Evolutionary conservation across 2,113 vertebrate species (phyloP).

Genomic region (Scomber japonicus): DNA sequence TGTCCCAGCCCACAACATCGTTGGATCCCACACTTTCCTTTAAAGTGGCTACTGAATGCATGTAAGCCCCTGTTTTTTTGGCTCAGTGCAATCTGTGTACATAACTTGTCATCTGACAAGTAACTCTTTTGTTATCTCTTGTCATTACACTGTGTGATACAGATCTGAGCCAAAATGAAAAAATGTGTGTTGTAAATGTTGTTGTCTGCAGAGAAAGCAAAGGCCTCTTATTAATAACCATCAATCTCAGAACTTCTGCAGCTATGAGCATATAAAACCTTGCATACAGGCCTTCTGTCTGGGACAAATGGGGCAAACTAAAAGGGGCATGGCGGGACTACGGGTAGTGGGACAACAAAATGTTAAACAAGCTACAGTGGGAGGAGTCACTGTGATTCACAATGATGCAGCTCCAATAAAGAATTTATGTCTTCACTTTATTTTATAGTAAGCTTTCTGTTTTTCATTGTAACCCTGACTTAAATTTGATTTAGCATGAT

Average conservation of each 20-base stretch:
- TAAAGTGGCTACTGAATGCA: not conserved
- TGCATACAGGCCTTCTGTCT: constrained; percentile 43
- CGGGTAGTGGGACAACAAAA: constrained; percentile 13
- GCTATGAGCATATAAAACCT: constrained; percentile 33
- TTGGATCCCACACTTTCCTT: constrained; percentile 31
- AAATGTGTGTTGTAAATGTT: not conserved
- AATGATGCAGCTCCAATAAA: constrained; percentile 20
- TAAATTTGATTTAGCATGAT: constrained; percentile 30
- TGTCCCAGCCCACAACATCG: constrained; percentile 16
- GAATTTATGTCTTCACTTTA: constrained; percentile 11
- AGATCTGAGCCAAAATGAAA: constrained; percentile 4
- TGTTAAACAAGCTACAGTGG: constrained; percentile 31
- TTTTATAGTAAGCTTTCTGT: constrained; percentile 21
- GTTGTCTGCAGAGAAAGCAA: constrained; percentile 24
- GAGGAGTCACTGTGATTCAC: constrained; percentile 40
- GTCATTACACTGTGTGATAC: not conserved
- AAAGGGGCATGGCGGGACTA: constrained; percentile 30
- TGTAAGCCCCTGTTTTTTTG: not conserved
- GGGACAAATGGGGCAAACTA: constrained; percentile 62
- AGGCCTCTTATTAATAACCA: not conserved
- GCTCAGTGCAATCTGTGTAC: not conserved
- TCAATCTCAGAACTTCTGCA: constrained; percentile 19
- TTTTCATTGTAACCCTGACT: constrained; percentile 31
- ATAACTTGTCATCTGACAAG: not conserved
- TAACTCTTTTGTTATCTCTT: not conserved